Evolutionary conservation across 2,113 vertebrate species (phyloP), one percentile per base, ranked within the genome.

Genomic region (Platichthys flesus): DNA sequence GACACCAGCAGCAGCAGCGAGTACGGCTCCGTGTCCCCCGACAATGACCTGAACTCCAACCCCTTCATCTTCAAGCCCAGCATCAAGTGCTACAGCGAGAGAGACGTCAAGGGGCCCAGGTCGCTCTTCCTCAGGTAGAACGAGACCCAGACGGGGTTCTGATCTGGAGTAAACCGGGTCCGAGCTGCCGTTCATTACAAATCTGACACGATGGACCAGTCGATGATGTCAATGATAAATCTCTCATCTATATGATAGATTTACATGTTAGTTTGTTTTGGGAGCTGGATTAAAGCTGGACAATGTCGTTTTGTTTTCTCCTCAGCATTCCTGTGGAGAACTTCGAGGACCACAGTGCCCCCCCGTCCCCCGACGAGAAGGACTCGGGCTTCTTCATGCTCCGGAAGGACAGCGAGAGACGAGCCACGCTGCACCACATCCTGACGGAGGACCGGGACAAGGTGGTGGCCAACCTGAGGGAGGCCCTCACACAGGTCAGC

Each of bases 331-430:
- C 98, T 8, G 98, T 98, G 87, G 98, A 99, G 89, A 97, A 98
- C 87, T 99, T 99, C 76, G 97, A 99, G 85, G 98, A 99, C 86
- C 98, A 99, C 91, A 99, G 98, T 13, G 98, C 98, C 0, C 98
- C 98, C 4, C 97, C 98, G 0, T 99, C 98, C 49, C 98, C 98
- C 0, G 98, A 99, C 80, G 98, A 99, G 82, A 98, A 98, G 72
- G 98, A 99, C 72, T 94, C 98, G 0, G 98, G 98, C 0, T 98
- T 99, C 93, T 99, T 99, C 63, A 94, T 99, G 96, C 93, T 99
- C 52, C 95, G 95, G 75, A 99, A 99, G 73, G 98, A 99, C 85
- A 99, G 98, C 49, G 98, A 99, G 86, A 92, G 98, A 67, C 95
- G 98, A 85, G 97, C 97, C 40, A 99, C 98, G 0, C 94, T 99